phyloP scores from a whole-genome alignment of 2,797 vertebrate genomes.

The Aplochiton taeniatus region DNA sequence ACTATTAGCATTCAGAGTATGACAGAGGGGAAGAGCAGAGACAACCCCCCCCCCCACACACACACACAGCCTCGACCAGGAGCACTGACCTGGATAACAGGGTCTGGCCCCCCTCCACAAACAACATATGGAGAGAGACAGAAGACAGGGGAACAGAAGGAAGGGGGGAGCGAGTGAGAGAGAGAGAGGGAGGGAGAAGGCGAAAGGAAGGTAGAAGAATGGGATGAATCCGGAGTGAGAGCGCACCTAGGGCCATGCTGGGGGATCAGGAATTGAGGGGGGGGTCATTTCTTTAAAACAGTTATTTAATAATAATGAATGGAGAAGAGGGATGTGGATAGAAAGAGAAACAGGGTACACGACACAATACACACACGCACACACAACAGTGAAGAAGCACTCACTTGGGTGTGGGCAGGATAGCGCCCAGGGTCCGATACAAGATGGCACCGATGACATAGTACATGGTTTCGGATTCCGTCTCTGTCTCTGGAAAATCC shows the following conservation, averaged over 20 bases:
- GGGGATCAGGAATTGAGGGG: too few species aligned
- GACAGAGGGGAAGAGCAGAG: conserved; percentile 46
- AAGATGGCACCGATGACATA: conserved; percentile 95
- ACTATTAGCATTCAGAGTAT: conserved; percentile 66
- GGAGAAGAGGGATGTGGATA: too few species aligned
- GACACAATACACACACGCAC: background rate
- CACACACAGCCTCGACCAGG: conserved; percentile 58
- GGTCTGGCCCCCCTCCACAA: conserved; percentile 43
- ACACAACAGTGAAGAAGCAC: conserved; percentile 40
- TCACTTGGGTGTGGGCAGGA: conserved; percentile 91
- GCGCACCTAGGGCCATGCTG: background rate
- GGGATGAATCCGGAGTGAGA: background rate
- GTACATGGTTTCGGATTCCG: conserved; percentile 86
- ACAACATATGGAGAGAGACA: conserved; percentile 32
- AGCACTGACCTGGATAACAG: conserved; percentile 70
- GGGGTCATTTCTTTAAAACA: too few species aligned
- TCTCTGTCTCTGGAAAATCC: conserved; percentile 80
- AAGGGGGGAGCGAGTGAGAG: conserved; percentile 13
- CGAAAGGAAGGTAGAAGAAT: background rate
- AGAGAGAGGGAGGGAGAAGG: conserved; percentile 10
- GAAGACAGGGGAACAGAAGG: too few species aligned
- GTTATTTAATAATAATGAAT: too few species aligned
- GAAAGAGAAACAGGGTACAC: too few species aligned
- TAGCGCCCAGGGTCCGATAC: conserved; percentile 90
- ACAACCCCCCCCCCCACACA: too few species aligned